A percentile compares a stretch with the other conserved stretches of the same genome.
Evolutionary conservation across 2,797 vertebrate genomes (phyloP).

Genomic region (Geranospiza caerulescens): DNA sequence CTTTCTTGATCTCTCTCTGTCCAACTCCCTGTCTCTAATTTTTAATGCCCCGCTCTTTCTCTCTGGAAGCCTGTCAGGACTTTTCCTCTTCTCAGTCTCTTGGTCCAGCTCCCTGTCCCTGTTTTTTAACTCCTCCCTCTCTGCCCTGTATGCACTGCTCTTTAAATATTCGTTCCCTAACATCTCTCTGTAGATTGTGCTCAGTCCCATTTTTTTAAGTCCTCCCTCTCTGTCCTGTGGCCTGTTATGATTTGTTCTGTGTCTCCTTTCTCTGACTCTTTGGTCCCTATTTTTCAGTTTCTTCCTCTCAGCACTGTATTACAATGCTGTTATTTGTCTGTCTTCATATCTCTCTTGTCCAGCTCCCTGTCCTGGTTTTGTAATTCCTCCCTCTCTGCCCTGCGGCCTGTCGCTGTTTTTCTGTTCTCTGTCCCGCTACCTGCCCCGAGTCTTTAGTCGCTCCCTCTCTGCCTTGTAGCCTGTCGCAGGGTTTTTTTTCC

Average conservation of each 20-base stretch:
- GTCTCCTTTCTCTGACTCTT: too few species aligned
- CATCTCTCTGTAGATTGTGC: too few species aligned
- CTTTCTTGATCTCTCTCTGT: too few species aligned
- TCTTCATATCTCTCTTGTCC: background rate
- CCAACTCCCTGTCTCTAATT: too few species aligned
- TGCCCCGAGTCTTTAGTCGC: background rate
- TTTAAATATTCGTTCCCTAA: too few species aligned
- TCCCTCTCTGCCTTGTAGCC: background rate
- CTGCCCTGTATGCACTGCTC: background rate
- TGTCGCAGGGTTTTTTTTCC: background rate
- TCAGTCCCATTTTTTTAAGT: too few species aligned
- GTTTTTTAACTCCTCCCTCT: background rate
- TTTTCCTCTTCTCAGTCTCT: too few species aligned
- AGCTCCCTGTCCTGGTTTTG: background rate
- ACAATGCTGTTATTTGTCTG: background rate
- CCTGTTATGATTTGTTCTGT: background rate
- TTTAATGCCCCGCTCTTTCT: too few species aligned
- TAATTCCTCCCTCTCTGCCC: background rate
- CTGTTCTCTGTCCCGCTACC: background rate
- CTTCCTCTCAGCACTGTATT: background rate
- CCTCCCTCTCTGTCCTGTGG: background rate
- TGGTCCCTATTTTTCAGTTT: background rate
- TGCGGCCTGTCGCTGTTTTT: too few species aligned
- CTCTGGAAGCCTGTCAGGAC: too few species aligned
- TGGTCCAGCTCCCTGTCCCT: too few species aligned